Percentiles rank a stretch among this genome's conserved stretches.
phyloP scores from a whole-genome alignment of 30 jellyfish, hydroid and myxozoan species.

The Aurelia aurita complex sp. Pacific region DNA sequence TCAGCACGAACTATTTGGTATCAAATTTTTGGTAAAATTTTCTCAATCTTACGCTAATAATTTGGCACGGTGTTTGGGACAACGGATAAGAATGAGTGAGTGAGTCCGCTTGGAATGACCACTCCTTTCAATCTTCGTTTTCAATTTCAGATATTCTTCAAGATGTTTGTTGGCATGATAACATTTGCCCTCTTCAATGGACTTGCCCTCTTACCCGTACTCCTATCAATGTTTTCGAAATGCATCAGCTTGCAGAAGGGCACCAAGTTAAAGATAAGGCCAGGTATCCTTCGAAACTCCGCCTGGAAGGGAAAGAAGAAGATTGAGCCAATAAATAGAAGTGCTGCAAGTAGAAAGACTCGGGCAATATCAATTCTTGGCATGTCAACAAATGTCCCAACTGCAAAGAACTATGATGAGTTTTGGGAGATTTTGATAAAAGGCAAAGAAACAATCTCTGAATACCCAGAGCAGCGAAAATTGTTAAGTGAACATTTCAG shows the following conservation, averaged over 20 bases:
- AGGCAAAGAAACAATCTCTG: conserved; percentile 31
- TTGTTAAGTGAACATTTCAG: conserved; percentile 35
- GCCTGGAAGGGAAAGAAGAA: too few relatives aligned
- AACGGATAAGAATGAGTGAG: too few relatives aligned
- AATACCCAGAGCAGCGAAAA: conserved; percentile 53
- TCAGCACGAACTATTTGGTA: too few relatives aligned
- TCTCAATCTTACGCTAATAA: too few relatives aligned
- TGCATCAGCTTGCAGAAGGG: background rate
- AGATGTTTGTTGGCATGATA: conserved; percentile 75
- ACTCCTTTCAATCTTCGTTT: background rate
- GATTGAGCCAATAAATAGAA: background rate
- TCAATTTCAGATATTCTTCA: conserved; percentile 53
- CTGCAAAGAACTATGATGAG: conserved; percentile 41
- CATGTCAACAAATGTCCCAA: conserved; percentile 61
- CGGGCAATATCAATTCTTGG: conserved; percentile 40
- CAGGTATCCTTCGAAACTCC: too few relatives aligned
- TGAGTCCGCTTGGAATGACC: too few relatives aligned
- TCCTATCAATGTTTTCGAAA: conserved; percentile 39
- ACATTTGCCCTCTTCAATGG: conserved; percentile 68
- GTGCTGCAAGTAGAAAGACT: background rate
- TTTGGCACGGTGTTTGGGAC: too few relatives aligned
- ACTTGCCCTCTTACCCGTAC: conserved; percentile 50
- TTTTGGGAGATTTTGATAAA: conserved; percentile 17
- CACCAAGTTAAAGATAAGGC: too few relatives aligned
- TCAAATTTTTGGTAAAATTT: too few relatives aligned